Evolutionary conservation across 2,888 invertebrate genomes (phyloP), one percentile per base, ranked within the genome.

Genomic region (Unio pictorum): DNA sequence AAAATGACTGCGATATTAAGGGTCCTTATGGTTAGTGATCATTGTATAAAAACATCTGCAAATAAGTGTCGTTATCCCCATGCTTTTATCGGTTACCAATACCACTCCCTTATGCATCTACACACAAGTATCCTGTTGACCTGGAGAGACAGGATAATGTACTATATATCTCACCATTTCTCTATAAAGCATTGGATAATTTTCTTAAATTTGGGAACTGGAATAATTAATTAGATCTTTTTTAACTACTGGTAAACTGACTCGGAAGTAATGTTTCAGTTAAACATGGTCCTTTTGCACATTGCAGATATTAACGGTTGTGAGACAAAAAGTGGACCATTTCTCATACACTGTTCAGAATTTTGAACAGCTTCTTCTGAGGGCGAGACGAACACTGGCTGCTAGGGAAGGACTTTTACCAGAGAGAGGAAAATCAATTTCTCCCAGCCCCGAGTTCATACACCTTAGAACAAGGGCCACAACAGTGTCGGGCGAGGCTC

Each of bases 261-360:
- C 58, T 23, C 20, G 26, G 1, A 26, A 58, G 20, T 26, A n/a
- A 23, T 26, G 58, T n/a, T 58, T n/a, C 26, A 26, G 11, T 8
- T 23, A 58, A 58, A 58, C 58, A 26, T 26, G 23, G n/a, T 66
- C n/a, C 61, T 54, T 28, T 55, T 59, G 28, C 5, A 67, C 81
- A 68, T 82, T 84, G 80, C 86, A 94, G 94, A 93, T 95, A 75
- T 91, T 96, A 81, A 93, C 94, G 72, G 93, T 94, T 63, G 91
- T 97, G 63, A 95, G 96, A 84, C 95, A 96, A 80, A 95, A 95
- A 90, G 93, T 97, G 64, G 98, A 98, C 89, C 94, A 94, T 68
- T 90, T 87, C 78, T 87, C 91, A 0, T 85, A 86, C 61, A 89
- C 90, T 18, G 86, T 91, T 30, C 89, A 90, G 68, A 89, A 90